A percentile compares a stretch with the other conserved stretches of the same genome.
Evolutionary conservation across 2,113 vertebrate genomes (phyloP).

Genomic region (Amphiprion ocellaris): DNA sequence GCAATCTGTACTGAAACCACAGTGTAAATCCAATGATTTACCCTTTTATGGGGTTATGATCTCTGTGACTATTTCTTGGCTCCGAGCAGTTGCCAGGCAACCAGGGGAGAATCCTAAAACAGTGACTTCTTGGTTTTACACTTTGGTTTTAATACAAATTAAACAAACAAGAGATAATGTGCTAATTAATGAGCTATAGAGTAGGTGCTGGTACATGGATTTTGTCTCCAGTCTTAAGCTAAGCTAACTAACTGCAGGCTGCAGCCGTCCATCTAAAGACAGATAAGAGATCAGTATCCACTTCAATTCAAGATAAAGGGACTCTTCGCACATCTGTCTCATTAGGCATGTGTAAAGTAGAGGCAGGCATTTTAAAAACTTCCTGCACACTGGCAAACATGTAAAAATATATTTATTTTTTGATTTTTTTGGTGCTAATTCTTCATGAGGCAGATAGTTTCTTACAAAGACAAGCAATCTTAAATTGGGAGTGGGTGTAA

Average conservation of each 20-base stretch:
- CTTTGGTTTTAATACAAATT: neutral
- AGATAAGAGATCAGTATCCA: neutral
- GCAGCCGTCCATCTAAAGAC: neutral
- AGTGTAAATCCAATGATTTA: neutral
- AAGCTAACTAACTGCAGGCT: neutral
- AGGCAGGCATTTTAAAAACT: too few species aligned
- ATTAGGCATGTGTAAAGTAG: too few species aligned
- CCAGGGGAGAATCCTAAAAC: conserved; percentile 18
- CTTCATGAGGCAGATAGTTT: too few species aligned
- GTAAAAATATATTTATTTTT: too few species aligned
- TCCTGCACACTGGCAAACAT: too few species aligned
- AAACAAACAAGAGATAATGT: conserved; percentile 13
- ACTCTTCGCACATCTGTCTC: too few species aligned
- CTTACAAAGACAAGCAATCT: too few species aligned
- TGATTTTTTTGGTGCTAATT: too few species aligned
- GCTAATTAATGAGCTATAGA: conserved; percentile 2
- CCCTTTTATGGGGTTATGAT: conserved; percentile 13
- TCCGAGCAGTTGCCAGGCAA: conserved; percentile 58
- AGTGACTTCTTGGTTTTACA: neutral
- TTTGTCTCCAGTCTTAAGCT: neutral
- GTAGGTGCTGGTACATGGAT: neutral
- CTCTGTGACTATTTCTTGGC: conserved; percentile 18
- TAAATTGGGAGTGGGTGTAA: too few species aligned
- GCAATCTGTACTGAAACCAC: conserved; percentile 4
- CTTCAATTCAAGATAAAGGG: too few species aligned